These are phyloP conservation scores for Melanotaenia parkinsoni DNA, from an alignment of 2,797 vertebrate species.

Conservation along the genomic window DNA sequence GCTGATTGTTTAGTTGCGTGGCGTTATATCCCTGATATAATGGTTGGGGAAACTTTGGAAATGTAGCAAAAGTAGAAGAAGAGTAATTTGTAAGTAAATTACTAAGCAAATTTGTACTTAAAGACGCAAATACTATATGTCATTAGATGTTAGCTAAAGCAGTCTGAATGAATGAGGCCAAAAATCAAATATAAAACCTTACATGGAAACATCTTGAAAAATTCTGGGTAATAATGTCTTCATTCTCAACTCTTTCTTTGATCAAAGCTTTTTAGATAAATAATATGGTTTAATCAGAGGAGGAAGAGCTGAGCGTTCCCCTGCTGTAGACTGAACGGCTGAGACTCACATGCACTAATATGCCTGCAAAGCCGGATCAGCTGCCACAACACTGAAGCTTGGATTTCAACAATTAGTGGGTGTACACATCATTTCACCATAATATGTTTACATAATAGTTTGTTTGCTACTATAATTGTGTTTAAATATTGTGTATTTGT, in stretches of 20 bases:
- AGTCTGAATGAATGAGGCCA: too few relatives aligned
- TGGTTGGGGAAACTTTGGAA: neutral
- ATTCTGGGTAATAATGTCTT: too few relatives aligned
- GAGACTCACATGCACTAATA: neutral
- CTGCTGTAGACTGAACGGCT: neutral
- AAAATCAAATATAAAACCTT: neutral
- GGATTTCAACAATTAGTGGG: neutral
- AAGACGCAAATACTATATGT: neutral
- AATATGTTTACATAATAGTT: neutral
- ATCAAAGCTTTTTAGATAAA: too few relatives aligned
- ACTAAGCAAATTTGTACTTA: neutral
- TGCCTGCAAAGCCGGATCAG: neutral
- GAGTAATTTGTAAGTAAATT: neutral
- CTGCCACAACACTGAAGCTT: neutral
- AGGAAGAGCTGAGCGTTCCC: neutral
- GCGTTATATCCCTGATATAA: too few relatives aligned
- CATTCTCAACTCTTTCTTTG: too few relatives aligned
- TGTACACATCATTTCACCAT: neutral
- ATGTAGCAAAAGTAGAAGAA: neutral
- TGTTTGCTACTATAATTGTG: neutral
- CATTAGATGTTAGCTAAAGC: neutral
- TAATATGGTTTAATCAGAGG: neutral
- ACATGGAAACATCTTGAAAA: neutral
- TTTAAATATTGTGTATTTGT: neutral
- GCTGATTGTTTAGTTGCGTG: too few relatives aligned